These are phyloP conservation scores for Charanyca ferruginea DNA, from an alignment of 2,888 invertebrate species.

Conservation along the genomic window DNA sequence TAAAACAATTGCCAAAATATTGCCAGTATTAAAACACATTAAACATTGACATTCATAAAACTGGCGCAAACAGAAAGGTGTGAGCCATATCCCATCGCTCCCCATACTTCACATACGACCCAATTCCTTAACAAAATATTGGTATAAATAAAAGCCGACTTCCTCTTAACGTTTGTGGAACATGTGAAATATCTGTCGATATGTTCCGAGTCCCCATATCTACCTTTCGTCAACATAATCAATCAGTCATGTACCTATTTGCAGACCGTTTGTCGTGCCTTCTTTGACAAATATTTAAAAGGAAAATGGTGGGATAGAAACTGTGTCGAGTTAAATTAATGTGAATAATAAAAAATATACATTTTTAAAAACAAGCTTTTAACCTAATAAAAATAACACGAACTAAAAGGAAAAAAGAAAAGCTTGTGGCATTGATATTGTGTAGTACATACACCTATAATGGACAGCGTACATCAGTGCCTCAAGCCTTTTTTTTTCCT, in stretches of 20 bases:
- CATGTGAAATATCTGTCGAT: conserved; percentile 33
- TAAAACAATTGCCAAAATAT: conserved; percentile 5
- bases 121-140: conserved; percentile 52
- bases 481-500: too few relatives aligned
- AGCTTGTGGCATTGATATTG: too few relatives aligned
- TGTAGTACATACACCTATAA: too few relatives aligned
- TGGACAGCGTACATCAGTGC: too few relatives aligned
- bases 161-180: conserved; percentile 10
- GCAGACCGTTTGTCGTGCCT: background rate
- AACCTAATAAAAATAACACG: too few relatives aligned
- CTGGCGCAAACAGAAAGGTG: conserved; percentile 9
- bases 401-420: too few relatives aligned
- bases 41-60: conserved; percentile 22
- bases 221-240: background rate
- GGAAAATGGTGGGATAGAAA: too few relatives aligned
- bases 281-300: too few relatives aligned
- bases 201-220: conserved; percentile 7
- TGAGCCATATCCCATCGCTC: conserved; percentile 1
- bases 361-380: too few relatives aligned
- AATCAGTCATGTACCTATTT: background rate
- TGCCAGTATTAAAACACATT: background rate
- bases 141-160: conserved; percentile 40
- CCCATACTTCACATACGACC: conserved; percentile 15
- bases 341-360: too few relatives aligned
- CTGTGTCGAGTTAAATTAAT: too few relatives aligned